Evolutionary conservation across 2,888 invertebrate species (phyloP).

Genomic region (Netelia virgata): DNA sequence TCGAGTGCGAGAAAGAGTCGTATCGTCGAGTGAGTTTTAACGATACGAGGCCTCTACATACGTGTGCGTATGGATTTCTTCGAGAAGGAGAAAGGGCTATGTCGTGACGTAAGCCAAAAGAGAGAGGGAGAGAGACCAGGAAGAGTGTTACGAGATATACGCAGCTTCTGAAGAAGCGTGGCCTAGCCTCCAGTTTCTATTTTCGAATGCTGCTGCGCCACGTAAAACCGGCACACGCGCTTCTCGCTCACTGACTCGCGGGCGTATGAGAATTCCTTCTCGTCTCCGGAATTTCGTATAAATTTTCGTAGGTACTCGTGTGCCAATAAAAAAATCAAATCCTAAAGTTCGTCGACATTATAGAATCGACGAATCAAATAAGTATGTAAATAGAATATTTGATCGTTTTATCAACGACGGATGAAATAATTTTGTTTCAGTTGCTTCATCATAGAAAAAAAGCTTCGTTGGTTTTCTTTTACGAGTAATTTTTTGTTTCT

Average conservation of each 20-base stretch:
- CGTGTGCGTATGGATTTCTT: slow-evolving; percentile 23
- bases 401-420: too few species aligned
- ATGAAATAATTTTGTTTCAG: too few species aligned
- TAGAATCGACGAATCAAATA: too few species aligned
- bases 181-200: slow-evolving; percentile 61
- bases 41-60: slow-evolving; percentile 10
- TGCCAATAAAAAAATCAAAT: background rate
- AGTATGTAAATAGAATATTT: too few species aligned
- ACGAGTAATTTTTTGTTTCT: too few species aligned
- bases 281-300: slow-evolving; percentile 4
- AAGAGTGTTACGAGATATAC: slow-evolving; percentile 53
- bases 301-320: slow-evolving; percentile 1
- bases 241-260: background rate
- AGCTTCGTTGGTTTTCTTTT: too few species aligned
- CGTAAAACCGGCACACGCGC: slow-evolving; percentile 1
- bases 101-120: slow-evolving; percentile 42
- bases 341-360: too few species aligned
- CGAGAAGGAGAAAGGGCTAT: slow-evolving; percentile 40
- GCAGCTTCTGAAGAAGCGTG: slow-evolving; percentile 30
- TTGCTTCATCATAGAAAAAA: too few species aligned
- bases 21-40: slow-evolving; percentile 7
- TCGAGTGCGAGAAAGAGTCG: slow-evolving; percentile 51
- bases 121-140: slow-evolving; percentile 18
- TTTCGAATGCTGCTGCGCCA: slow-evolving; percentile 47
- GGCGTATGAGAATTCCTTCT: slow-evolving; percentile 8